These are phyloP conservation scores for Microcebus murinus DNA, from an alignment of 2,113 vertebrate species.

Conservation along the genomic window DNA sequence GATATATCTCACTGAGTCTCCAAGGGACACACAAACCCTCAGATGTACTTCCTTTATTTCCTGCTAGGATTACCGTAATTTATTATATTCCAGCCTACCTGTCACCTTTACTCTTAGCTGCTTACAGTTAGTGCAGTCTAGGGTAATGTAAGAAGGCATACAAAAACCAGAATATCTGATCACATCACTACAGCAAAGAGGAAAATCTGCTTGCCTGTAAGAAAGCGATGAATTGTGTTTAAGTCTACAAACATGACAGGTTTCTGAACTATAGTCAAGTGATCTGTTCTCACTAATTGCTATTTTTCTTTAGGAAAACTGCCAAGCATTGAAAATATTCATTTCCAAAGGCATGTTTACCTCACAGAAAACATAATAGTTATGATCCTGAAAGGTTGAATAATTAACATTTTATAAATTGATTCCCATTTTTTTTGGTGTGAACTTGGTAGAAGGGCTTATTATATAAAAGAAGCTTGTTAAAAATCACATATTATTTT, in stretches of 20 bases:
- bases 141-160: constrained; percentile 75
- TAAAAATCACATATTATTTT: constrained; percentile 64
- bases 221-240: constrained; percentile 64
- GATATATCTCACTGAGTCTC: constrained; percentile 67
- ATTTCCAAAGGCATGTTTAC: constrained; percentile 62
- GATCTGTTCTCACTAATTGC: constrained; percentile 59
- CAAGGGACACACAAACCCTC: constrained; percentile 66
- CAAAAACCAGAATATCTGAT: constrained; percentile 76
- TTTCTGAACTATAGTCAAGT: constrained; percentile 53
- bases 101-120: constrained; percentile 80
- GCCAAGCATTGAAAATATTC: constrained; percentile 29
- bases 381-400: constrained; percentile 51
- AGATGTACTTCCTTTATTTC: constrained; percentile 74
- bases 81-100: constrained; percentile 80
- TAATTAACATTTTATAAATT: constrained; percentile 59
- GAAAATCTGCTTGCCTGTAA: constrained; percentile 62
- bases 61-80: constrained; percentile 80
- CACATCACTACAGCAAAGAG: constrained; percentile 73
- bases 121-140: constrained; percentile 74
- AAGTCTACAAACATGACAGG: constrained; percentile 54
- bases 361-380: constrained; percentile 49
- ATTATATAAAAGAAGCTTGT: constrained; percentile 39
- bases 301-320: constrained; percentile 63
- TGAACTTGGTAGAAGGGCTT: constrained; percentile 32
- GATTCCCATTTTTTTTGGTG: constrained; percentile 39